A percentile compares a stretch with the other conserved stretches of the same genome.
phyloP scores from a whole-genome alignment of 2,113 vertebrate genomes.

The Coptodon rendalli region DNA sequence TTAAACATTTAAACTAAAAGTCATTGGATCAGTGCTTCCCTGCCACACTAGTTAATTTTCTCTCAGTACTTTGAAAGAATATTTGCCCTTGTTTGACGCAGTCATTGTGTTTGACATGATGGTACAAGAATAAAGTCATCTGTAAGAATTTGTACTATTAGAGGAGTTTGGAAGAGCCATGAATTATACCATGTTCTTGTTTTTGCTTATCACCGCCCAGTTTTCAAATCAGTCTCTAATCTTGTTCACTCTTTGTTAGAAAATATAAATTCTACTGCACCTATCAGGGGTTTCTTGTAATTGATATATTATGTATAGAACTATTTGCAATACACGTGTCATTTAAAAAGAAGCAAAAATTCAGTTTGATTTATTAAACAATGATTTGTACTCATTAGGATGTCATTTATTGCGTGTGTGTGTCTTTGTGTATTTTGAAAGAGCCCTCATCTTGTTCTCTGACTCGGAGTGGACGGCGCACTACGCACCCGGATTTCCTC shows the following conservation, averaged over 20 bases:
- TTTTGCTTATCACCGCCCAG: slow-evolving; percentile 22
- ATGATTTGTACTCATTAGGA: slow-evolving; percentile 64
- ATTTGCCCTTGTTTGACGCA: background rate
- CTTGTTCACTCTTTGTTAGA: slow-evolving; percentile 35
- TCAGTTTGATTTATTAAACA: slow-evolving; percentile 73
- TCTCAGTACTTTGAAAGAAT: background rate
- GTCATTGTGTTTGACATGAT: slow-evolving; percentile 29
- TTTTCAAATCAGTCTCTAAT: slow-evolving; percentile 57
- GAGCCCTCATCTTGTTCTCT: background rate
- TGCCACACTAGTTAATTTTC: background rate
- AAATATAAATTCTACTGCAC: slow-evolving; percentile 34
- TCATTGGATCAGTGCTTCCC: background rate
- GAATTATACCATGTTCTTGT: slow-evolving; percentile 1
- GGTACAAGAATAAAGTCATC: background rate
- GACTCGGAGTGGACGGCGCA: background rate
- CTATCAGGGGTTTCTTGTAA: slow-evolving; percentile 55
- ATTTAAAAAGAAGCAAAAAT: slow-evolving; percentile 50
- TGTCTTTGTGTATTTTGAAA: background rate
- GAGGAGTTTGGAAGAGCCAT: background rate
- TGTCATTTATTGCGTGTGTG: background rate
- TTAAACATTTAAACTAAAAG: background rate
- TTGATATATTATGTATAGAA: slow-evolving; percentile 70
- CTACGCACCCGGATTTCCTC: background rate
- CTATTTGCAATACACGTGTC: slow-evolving; percentile 56
- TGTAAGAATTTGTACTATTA: background rate